phyloP scores from a whole-genome alignment of 2,888 invertebrate species.

The Thymelicus lineola region DNA sequence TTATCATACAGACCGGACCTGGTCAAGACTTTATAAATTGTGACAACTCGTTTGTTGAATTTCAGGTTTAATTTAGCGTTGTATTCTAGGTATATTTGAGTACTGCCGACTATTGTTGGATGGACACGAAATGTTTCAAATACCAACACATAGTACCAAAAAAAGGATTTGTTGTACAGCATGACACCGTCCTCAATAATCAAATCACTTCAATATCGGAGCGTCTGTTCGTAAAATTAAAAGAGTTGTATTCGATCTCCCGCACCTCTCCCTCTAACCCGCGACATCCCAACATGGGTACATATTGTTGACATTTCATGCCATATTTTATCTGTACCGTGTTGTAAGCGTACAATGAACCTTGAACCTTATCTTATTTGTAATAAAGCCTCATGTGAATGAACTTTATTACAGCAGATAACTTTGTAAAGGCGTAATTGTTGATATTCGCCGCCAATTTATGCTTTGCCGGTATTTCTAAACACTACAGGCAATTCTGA shows the following conservation, averaged over 20 bases:
- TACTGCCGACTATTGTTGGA: too few relatives aligned
- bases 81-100: too few relatives aligned
- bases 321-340: conserved; percentile 24
- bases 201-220: conserved; percentile 62
- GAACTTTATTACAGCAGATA: background rate
- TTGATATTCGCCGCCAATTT: conserved; percentile 27
- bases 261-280: conserved; percentile 42
- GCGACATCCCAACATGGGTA: conserved; percentile 46
- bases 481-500: conserved; percentile 4
- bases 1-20: too few relatives aligned
- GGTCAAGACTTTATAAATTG: too few relatives aligned
- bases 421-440: conserved; percentile 45
- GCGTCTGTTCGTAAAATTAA: conserved; percentile 67
- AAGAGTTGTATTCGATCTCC: conserved; percentile 64
- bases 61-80: too few relatives aligned
- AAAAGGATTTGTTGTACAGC: conserved; percentile 18
- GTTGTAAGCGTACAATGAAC: background rate
- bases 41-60: too few relatives aligned
- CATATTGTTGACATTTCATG: conserved; percentile 42
- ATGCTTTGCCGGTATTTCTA: conserved; percentile 6
- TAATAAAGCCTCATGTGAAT: conserved; percentile 17
- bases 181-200: conserved; percentile 57
- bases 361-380: conserved; percentile 38
- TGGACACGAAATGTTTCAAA: background rate
- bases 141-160: too few relatives aligned